Evolutionary conservation across 2,888 invertebrate genomes (phyloP).

Genomic region (Coenonympha glycerion): DNA sequence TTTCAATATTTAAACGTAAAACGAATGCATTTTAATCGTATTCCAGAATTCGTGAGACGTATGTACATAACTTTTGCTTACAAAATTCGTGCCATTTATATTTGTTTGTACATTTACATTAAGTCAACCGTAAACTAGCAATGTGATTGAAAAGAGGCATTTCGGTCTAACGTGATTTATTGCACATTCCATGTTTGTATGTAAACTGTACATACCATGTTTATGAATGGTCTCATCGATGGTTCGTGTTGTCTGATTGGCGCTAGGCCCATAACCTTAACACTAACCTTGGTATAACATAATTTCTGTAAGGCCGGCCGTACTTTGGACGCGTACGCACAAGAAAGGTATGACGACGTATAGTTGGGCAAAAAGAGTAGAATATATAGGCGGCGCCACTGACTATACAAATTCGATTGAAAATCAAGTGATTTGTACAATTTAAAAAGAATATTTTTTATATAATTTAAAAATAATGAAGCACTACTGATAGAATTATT

Average conservation of each 20-base stretch:
- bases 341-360: too few relatives aligned
- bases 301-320: too few relatives aligned
- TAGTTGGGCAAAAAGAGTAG: too few relatives aligned
- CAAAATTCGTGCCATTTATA: slow-evolving; percentile 68
- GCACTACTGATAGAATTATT: too few relatives aligned
- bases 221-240: slow-evolving; percentile 28
- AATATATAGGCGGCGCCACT: too few relatives aligned
- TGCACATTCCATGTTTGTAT: slow-evolving; percentile 50
- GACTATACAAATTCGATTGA: too few relatives aligned
- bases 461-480: too few relatives aligned
- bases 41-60: slow-evolving; percentile 5
- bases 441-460: too few relatives aligned
- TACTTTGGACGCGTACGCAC: too few relatives aligned
- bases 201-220: slow-evolving; percentile 17
- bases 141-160: slow-evolving; percentile 16
- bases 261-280: background rate
- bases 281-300: too few relatives aligned
- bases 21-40: background rate
- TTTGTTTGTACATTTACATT: slow-evolving; percentile 38
- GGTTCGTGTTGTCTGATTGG: background rate
- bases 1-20: background rate
- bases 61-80: slow-evolving; percentile 39
- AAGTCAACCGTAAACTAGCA: background rate
- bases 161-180: slow-evolving; percentile 49
- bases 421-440: too few relatives aligned